phyloP scores from a whole-genome alignment of 2,113 vertebrate species.

The Eudyptes chrysolophus region DNA sequence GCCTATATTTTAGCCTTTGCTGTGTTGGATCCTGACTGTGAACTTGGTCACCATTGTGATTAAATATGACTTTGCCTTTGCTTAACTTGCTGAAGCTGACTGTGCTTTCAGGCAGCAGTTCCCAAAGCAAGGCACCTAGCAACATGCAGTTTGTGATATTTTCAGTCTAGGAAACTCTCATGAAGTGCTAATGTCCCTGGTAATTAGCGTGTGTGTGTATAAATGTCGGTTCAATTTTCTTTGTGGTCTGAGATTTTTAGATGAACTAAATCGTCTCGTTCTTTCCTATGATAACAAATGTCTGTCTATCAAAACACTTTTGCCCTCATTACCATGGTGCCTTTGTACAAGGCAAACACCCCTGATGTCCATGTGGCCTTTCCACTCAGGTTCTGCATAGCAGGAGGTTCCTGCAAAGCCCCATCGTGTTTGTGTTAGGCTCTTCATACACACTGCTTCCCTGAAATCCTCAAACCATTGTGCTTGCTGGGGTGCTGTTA shows the following conservation, averaged over 20 bases:
- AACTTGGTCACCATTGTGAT: not conserved
- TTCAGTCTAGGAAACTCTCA: not conserved
- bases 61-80: not conserved
- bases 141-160: not conserved
- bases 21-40: not conserved
- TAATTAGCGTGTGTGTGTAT: not conserved
- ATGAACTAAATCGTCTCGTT: not conserved
- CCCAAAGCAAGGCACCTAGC: not conserved
- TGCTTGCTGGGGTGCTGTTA: not conserved
- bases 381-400: rapidly evolving
- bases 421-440: rapidly evolving
- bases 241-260: not conserved
- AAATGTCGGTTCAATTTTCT: not conserved
- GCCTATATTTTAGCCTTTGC: not conserved
- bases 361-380: not conserved
- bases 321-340: not conserved
- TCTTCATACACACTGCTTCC: rapidly evolving
- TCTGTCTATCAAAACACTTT: not conserved
- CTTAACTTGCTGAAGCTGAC: not conserved
- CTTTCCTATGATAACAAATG: not conserved
- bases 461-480: not conserved
- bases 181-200: not conserved
- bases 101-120: not conserved
- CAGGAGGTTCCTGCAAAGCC: not conserved
- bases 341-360: too few relatives aligned